These are phyloP conservation scores for Intellagama lesueurii DNA, from an alignment of 2,797 vertebrate species.

Conservation along the genomic window DNA sequence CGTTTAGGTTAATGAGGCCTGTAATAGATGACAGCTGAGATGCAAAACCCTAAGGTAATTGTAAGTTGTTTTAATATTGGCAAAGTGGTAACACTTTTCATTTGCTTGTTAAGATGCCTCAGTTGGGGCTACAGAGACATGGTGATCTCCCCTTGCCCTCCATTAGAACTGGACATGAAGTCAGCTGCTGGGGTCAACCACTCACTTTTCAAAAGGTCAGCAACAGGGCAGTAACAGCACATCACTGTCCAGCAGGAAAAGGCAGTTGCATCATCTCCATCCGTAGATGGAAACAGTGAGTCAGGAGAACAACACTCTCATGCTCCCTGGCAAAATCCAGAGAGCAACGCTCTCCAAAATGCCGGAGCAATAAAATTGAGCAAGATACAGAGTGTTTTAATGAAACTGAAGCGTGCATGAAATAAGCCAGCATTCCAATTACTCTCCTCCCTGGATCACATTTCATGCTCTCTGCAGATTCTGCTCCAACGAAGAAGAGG, in stretches of 20 bases:
- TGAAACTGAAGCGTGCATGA: slow-evolving; percentile 1
- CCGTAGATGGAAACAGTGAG: slow-evolving; percentile 25
- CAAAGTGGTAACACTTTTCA: slow-evolving; percentile 65
- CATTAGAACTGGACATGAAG: slow-evolving; percentile 19
- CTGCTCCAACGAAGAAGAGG: slow-evolving; percentile 49
- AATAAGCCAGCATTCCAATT: slow-evolving; percentile 54
- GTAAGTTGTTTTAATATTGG: slow-evolving; percentile 75
- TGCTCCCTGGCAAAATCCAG: slow-evolving; percentile 53
- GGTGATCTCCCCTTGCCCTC: slow-evolving; percentile 30
- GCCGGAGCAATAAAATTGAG: slow-evolving; percentile 37
- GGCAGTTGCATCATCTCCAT: rapidly evolving
- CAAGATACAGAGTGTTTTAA: slow-evolving; percentile 29
- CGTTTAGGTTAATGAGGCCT: slow-evolving; percentile 76
- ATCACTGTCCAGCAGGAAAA: not conserved
- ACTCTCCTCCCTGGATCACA: slow-evolving; percentile 57
- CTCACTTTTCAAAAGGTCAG: slow-evolving; percentile 46
- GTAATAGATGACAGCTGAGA: slow-evolving; percentile 76
- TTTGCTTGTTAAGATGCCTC: slow-evolving; percentile 39
- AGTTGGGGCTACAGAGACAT: slow-evolving; percentile 39
- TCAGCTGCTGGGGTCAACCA: slow-evolving; percentile 28
- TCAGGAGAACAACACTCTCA: slow-evolving; percentile 29
- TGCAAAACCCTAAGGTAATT: slow-evolving; percentile 66
- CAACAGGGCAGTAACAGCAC: not conserved
- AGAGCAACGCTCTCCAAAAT: slow-evolving; percentile 26
- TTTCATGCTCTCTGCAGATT: slow-evolving; percentile 63